Percentiles rank a stretch among this genome's conserved stretches.
These are phyloP conservation scores for Entomobrya proxima DNA, from an alignment of 2,888 invertebrate species.

Conservation along the genomic window DNA sequence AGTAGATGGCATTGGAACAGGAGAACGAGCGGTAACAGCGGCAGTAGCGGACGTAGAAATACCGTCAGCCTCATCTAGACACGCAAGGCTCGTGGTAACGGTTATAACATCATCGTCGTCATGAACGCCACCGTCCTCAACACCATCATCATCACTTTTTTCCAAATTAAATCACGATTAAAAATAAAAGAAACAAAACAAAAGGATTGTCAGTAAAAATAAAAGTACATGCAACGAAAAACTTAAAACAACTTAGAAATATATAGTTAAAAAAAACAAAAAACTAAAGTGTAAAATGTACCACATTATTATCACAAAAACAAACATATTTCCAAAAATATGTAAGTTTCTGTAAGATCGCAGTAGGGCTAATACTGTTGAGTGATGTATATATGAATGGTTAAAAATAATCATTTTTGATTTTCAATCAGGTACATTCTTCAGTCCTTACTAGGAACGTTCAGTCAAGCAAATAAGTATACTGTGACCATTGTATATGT, in stretches of 20 bases:
- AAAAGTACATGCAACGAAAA: conserved; percentile 1
- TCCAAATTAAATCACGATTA: conserved; percentile 21
- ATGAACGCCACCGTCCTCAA: not conserved
- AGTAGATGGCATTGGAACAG: not conserved
- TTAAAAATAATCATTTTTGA: not conserved
- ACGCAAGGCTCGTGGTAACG: conserved; percentile 13
- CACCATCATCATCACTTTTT: conserved; percentile 50
- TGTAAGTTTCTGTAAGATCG: too few relatives aligned
- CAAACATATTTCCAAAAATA: too few relatives aligned
- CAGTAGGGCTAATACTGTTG: too few relatives aligned
- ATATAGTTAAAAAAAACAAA: not conserved
- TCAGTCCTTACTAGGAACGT: not conserved
- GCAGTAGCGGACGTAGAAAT: not conserved
- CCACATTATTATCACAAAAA: too few relatives aligned
- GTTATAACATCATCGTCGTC: conserved; percentile 11
- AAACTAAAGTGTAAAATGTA: not conserved
- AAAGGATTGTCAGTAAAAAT: conserved; percentile 39
- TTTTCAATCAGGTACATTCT: not conserved
- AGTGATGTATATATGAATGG: too few relatives aligned
- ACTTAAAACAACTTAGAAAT: not conserved
- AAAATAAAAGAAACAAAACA: not conserved
- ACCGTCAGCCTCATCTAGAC: conserved; percentile 45
- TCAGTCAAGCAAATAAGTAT: not conserved
- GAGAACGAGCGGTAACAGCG: not conserved
- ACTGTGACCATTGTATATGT: too few relatives aligned